Percentiles rank a stretch among this genome's conserved stretches.
Conservation (phyloP, 2,113 vertebrate species). For the Kobus ellipsiprymnus region DNA sequence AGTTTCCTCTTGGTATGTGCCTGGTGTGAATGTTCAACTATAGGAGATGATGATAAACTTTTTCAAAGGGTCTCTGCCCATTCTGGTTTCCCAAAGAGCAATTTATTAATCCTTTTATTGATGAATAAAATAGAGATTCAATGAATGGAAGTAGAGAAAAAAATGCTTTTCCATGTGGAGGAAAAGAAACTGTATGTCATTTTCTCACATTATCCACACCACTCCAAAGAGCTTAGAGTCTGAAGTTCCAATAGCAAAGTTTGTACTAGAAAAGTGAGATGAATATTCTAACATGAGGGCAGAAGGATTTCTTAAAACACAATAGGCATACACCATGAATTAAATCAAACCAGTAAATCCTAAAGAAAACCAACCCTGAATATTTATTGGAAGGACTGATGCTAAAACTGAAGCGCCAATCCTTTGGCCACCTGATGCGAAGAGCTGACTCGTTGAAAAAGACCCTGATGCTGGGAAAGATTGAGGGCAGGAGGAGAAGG, state of each 20-base stretch:
- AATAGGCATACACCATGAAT: not conserved
- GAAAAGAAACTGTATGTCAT: not conserved
- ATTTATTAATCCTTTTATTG: not conserved
- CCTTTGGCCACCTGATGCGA: not conserved
- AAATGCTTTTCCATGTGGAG: not conserved
- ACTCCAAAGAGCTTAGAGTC: not conserved
- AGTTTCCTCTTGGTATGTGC: not conserved
- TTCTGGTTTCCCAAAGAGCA: not conserved
- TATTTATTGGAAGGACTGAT: not conserved
- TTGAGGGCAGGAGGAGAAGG: not conserved
- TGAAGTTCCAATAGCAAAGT: not conserved
- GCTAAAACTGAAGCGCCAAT: not conserved
- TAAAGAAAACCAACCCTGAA: not conserved
- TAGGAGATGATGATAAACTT: not conserved
- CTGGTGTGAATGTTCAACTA: not conserved
- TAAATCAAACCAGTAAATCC: not conserved
- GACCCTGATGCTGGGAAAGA: not conserved
- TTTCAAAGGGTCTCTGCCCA: not conserved
- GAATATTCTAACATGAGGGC: not conserved
- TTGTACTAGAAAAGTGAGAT: not conserved
- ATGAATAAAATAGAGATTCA: not conserved
- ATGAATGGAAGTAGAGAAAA: too few species aligned
- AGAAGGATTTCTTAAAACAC: not conserved
- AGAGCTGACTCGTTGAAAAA: not conserved
- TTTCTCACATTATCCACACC: fast-evolving